Percentiles rank a stretch among this genome's conserved stretches.
Conservation (phyloP, 1,140 invertebrate genomes). For the Apis dorsata region DNA sequence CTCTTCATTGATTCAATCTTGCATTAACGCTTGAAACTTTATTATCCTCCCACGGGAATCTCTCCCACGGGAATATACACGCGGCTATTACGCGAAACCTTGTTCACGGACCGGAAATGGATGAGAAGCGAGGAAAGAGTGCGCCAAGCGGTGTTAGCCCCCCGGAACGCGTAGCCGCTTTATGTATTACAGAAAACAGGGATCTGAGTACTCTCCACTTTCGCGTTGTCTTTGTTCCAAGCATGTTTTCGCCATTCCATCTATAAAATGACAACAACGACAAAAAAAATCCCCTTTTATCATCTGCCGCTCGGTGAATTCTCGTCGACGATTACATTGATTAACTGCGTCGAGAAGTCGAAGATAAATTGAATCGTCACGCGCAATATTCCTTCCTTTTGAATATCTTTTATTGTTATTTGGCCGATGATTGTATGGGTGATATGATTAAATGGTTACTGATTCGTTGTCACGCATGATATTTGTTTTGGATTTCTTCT, state of each 20-base stretch:
- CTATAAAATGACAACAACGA: no score
- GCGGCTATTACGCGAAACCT: no score
- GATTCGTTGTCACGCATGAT: no score
- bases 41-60: background rate
- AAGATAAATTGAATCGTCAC: background rate
- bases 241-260: background rate
- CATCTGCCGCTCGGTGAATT: background rate
- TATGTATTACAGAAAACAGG: slow-evolving; percentile 19
- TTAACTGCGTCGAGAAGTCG: background rate
- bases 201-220: slow-evolving; percentile 14
- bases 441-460: no score
- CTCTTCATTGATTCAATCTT: background rate
- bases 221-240: slow-evolving; percentile 20
- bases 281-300: background rate
- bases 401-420: no score
- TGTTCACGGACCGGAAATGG: background rate
- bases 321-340: slow-evolving; percentile 20
- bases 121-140: background rate
- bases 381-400: background rate
- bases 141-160: background rate
- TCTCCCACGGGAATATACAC: background rate
- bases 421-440: no score
- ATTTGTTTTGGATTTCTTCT: background rate
- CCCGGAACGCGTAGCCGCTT: slow-evolving; percentile 1
- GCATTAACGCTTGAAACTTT: slow-evolving; percentile 3